These are phyloP conservation scores for Centropyge bicolor DNA, from an alignment of 2,797 vertebrate species.

Conservation along the genomic window DNA sequence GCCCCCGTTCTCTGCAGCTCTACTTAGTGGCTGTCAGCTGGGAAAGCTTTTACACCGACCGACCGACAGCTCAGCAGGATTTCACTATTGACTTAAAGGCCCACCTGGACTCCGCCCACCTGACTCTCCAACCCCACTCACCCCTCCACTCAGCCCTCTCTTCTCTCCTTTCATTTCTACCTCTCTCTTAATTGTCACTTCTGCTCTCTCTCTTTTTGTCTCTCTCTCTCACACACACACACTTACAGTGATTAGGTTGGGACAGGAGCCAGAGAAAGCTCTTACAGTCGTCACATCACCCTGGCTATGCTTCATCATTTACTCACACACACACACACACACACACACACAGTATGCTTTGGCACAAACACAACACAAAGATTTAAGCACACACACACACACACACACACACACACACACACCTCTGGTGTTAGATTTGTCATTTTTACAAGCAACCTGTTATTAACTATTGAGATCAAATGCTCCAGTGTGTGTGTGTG, in stretches of 20 bases:
- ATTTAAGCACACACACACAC: slow-evolving; percentile 1
- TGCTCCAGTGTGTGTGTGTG: slow-evolving; percentile 24
- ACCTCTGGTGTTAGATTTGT: slow-evolving; percentile 36
- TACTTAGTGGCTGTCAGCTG: slow-evolving; percentile 46
- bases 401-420: slow-evolving; percentile 18
- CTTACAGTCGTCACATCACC: slow-evolving; percentile 31
- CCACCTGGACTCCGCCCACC: slow-evolving; percentile 54
- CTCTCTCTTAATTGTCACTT: neutral
- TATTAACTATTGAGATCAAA: slow-evolving; percentile 61
- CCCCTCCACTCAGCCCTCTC: slow-evolving; percentile 1
- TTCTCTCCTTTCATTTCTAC: neutral
- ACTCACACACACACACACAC: slow-evolving; percentile 12
- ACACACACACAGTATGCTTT: neutral
- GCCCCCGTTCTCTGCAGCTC: slow-evolving; percentile 34
- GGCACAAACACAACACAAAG: neutral
- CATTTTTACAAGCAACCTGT: slow-evolving; percentile 62
- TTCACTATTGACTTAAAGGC: slow-evolving; percentile 47
- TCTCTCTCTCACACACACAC: neutral
- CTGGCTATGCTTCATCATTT: slow-evolving; percentile 47
- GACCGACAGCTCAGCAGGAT: slow-evolving; percentile 69
- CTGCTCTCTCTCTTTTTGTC: neutral
- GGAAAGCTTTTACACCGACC: slow-evolving; percentile 58
- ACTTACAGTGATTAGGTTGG: slow-evolving; percentile 70
- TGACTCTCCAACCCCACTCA: slow-evolving; percentile 20
- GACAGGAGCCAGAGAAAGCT: slow-evolving; percentile 58